Evolutionary conservation across 2,797 vertebrate genomes (phyloP).

Genomic region (Leucoraja ocellata): DNA sequence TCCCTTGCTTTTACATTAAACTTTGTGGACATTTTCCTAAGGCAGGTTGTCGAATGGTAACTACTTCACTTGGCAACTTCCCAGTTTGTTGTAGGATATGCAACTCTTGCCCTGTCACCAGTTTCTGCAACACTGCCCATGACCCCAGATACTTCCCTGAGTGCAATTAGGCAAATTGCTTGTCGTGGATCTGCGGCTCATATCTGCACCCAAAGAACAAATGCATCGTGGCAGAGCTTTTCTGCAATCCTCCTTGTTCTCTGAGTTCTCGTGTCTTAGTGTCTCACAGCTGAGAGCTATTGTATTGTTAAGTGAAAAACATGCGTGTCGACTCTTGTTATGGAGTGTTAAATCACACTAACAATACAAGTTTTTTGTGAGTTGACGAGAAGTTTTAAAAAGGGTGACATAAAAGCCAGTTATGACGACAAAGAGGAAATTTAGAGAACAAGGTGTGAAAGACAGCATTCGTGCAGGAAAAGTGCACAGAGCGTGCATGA

Average conservation of each 20-base stretch:
- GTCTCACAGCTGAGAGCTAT: not conserved
- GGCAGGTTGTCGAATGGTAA: not conserved
- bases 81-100: not conserved
- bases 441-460: not conserved
- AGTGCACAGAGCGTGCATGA: not conserved
- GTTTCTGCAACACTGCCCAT: not conserved
- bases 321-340: not conserved
- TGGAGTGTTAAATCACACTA: not conserved
- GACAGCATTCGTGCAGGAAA: not conserved
- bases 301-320: not conserved
- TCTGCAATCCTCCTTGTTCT: not conserved
- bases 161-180: not conserved
- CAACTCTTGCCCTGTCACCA: not conserved
- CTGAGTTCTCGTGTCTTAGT: not conserved
- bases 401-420: not conserved
- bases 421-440: not conserved
- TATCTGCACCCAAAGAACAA: not conserved
- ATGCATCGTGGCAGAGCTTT: not conserved
- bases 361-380: not conserved
- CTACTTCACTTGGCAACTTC: not conserved
- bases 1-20: no score
- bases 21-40: not conserved
- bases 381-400: not conserved
- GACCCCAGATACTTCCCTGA: not conserved
- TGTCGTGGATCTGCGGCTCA: not conserved